A percentile compares a stretch with the other conserved stretches of the same genome.
These are phyloP conservation scores for Phyllopteryx taeniolatus DNA, from an alignment of 2,113 vertebrate genomes.

Conservation along the genomic window DNA sequence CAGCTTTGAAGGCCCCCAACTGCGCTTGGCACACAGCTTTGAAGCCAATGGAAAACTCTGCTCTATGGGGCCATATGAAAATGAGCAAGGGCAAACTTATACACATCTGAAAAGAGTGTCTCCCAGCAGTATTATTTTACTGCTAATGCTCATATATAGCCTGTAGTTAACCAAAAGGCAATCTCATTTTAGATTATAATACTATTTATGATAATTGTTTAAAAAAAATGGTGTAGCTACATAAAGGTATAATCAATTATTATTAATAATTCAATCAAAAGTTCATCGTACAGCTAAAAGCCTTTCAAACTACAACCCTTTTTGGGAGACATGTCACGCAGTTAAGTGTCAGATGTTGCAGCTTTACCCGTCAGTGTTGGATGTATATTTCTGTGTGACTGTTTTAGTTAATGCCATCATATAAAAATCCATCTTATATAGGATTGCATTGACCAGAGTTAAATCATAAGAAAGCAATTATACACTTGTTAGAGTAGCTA, in stretches of 20 bases:
- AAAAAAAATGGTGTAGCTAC: background rate
- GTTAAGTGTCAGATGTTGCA: no score
- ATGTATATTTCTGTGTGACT: background rate
- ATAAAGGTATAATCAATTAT: no score
- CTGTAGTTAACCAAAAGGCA: slow-evolving; percentile 4
- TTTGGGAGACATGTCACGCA: no score
- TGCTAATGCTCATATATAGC: slow-evolving; percentile 5
- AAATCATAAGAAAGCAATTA: no score
- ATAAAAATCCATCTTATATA: background rate
- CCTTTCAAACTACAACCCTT: no score
- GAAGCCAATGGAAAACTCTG: slow-evolving; percentile 75
- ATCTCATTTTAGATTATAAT: background rate
- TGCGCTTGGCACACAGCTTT: slow-evolving; percentile 77
- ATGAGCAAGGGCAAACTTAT: slow-evolving; percentile 59
- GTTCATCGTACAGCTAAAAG: no score
- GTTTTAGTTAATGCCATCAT: background rate
- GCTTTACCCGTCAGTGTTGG: background rate
- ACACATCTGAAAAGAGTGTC: slow-evolving; percentile 40
- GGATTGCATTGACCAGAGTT: no score
- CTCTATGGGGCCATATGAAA: slow-evolving; percentile 66
- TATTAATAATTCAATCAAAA: no score
- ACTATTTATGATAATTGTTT: background rate
- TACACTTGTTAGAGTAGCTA: no score
- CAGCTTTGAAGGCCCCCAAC: slow-evolving; percentile 82
- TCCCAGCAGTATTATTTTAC: slow-evolving; percentile 21